Percentiles rank a stretch among this genome's conserved stretches.
phyloP scores from a whole-genome alignment of 2,113 vertebrate species.

The Poeciliopsis retropinna region DNA sequence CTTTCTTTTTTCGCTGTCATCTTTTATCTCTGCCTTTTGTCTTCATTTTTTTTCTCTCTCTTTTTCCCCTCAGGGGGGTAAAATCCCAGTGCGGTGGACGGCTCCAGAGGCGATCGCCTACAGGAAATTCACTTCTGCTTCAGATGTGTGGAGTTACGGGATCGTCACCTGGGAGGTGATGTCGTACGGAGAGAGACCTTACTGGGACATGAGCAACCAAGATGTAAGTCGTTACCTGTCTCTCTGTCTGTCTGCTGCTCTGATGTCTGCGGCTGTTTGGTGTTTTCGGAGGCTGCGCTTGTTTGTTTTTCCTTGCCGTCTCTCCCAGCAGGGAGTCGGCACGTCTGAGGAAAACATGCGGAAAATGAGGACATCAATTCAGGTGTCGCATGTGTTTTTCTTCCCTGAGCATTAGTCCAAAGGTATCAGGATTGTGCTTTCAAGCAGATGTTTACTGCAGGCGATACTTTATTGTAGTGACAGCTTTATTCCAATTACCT shows the following conservation, averaged over 20 bases:
- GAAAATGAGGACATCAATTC: conserved; percentile 66
- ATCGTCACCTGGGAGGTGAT: conserved; percentile 86
- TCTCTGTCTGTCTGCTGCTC: not conserved
- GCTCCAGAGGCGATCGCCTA: conserved; percentile 83
- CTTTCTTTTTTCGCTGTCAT: not conserved
- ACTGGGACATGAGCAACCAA: conserved; percentile 86
- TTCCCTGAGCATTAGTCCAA: conserved; percentile 43
- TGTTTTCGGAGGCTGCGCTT: conserved; percentile 17
- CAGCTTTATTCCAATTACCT: conserved; percentile 57
- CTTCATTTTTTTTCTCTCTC: not conserved
- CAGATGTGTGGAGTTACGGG: conserved; percentile 84
- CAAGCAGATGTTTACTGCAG: conserved; percentile 24
- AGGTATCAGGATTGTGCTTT: conserved; percentile 23
- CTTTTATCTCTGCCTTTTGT: not conserved
- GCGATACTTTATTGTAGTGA: conserved; percentile 31
- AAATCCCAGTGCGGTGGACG: conserved; percentile 83
- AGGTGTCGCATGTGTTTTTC: conserved; percentile 61
- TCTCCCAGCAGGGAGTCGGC: conserved; percentile 55
- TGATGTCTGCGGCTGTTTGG: conserved; percentile 12
- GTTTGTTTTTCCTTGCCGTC: conserved; percentile 58
- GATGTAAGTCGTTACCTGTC: conserved; percentile 73
- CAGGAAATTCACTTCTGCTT: conserved; percentile 83
- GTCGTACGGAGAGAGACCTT: conserved; percentile 82
- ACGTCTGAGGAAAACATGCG: conserved; percentile 45
- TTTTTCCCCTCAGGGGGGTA: conserved; percentile 72